Conservation (phyloP, 2,888 invertebrate species). For the Drosophila anceps region DNA sequence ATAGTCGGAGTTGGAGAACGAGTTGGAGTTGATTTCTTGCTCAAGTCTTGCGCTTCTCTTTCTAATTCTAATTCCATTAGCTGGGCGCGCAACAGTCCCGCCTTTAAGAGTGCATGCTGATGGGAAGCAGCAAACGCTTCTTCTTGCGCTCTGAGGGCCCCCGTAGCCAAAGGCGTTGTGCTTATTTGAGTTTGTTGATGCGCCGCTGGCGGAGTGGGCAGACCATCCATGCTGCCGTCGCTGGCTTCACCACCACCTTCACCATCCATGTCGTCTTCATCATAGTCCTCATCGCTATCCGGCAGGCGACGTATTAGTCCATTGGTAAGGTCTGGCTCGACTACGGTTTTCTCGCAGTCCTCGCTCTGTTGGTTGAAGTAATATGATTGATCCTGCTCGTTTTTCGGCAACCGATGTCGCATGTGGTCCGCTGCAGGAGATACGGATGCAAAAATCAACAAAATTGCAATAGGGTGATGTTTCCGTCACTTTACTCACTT, state of each 20-base stretch:
- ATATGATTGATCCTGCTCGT: constrained; percentile 83
- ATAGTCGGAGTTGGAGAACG: constrained; percentile 13
- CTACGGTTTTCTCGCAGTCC: constrained; percentile 83
- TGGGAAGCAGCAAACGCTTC: constrained; percentile 62
- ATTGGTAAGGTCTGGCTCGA: constrained; percentile 85
- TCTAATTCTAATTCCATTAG: constrained; percentile 74
- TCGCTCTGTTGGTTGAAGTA: constrained; percentile 82
- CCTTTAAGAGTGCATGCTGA: constrained; percentile 68
- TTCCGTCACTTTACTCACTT: constrained; percentile 72
- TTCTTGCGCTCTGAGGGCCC: constrained; percentile 63
- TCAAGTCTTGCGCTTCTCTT: constrained; percentile 80
- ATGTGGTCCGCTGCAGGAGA: constrained; percentile 83
- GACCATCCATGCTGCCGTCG: constrained; percentile 54
- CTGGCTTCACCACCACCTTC: constrained; percentile 65
- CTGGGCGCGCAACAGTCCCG: constrained; percentile 64
- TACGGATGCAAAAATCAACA: constrained; percentile 5
- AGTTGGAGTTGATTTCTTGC: constrained; percentile 67
- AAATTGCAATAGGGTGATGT: not conserved
- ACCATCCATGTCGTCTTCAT: constrained; percentile 82
- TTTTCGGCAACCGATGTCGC: constrained; percentile 84
- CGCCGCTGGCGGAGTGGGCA: constrained; percentile 72
- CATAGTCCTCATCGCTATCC: constrained; percentile 84
- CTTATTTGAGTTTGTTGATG: constrained; percentile 71
- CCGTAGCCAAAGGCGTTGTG: constrained; percentile 70
- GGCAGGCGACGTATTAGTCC: constrained; percentile 84